Percentiles rank a stretch among this genome's conserved stretches.
phyloP scores from a whole-genome alignment of 2,797 vertebrate genomes.

The Enteromius radiatus region DNA sequence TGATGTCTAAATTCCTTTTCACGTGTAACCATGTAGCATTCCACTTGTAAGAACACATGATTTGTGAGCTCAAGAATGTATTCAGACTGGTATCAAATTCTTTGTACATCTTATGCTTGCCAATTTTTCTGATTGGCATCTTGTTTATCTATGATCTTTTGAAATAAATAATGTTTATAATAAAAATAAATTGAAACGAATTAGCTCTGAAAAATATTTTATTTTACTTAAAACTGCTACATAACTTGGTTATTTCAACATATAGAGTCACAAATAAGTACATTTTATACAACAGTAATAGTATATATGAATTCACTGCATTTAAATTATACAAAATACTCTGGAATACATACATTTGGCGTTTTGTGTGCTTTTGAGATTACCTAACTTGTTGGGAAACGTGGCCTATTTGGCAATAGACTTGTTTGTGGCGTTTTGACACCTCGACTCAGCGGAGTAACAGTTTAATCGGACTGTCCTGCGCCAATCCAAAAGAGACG shows the following conservation, averaged over 20 bases:
- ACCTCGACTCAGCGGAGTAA: conserved; percentile 15
- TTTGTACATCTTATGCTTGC: not conserved
- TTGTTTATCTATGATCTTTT: not conserved
- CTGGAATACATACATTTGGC: not conserved
- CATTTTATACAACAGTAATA: not conserved
- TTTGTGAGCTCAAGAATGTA: not conserved
- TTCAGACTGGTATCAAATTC: not conserved
- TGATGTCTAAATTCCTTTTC: not conserved
- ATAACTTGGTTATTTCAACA: not conserved
- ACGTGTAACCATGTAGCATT: not conserved
- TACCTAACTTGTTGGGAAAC: conserved; percentile 1
- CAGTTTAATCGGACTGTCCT: not conserved
- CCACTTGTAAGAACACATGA: not conserved
- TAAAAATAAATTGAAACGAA: not conserved
- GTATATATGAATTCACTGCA: not conserved
- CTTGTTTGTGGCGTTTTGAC: conserved; percentile 1
- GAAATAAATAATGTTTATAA: not conserved
- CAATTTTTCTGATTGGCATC: not conserved
- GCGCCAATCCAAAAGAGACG: conserved; percentile 32
- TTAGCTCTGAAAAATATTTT: not conserved
- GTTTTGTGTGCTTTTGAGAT: not conserved
- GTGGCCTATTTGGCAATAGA: conserved; percentile 16
- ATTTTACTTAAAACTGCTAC: too few species aligned
- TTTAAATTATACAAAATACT: not conserved
- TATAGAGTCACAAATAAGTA: not conserved